Evolutionary conservation across 2,113 vertebrate species (phyloP).

Genomic region (Triplophysa siluroides): DNA sequence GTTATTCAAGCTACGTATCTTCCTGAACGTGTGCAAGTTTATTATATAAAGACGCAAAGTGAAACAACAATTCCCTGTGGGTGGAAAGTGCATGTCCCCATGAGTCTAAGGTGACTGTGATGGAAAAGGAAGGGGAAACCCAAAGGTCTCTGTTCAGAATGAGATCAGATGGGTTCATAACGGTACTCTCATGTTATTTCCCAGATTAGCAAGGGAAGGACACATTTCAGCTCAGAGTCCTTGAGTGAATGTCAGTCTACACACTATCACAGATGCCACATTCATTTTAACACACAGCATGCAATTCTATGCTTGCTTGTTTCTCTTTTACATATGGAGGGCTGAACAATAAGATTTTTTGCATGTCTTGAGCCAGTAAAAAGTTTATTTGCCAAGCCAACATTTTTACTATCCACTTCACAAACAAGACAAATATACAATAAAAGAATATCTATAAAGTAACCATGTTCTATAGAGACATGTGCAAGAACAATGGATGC

Average conservation of each 20-base stretch:
- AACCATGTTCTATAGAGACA: too few relatives aligned
- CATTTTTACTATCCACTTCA: not conserved
- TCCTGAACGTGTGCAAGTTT: not conserved
- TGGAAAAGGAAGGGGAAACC: slow-evolving; percentile 5
- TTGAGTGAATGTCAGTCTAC: slow-evolving; percentile 41
- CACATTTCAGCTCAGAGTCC: slow-evolving; percentile 25
- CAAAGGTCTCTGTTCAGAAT: not conserved
- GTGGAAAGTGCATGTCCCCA: not conserved
- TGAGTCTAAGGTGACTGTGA: not conserved
- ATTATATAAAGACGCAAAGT: not conserved
- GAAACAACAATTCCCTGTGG: not conserved
- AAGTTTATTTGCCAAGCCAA: not conserved
- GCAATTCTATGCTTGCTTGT: not conserved
- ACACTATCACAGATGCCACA: not conserved
- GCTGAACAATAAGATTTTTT: too few relatives aligned
- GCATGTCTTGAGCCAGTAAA: too few relatives aligned
- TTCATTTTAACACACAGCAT: not conserved
- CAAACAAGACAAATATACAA: not conserved
- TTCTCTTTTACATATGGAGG: not conserved
- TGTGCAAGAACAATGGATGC: too few relatives aligned
- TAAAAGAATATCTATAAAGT: not conserved
- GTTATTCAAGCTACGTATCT: not conserved
- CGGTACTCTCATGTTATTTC: not conserved
- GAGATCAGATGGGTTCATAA: slow-evolving; percentile 10
- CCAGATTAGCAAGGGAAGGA: slow-evolving; percentile 1